Conservation (phyloP, 2,113 vertebrate genomes). For the Serranochromis macrocephalus region DNA sequence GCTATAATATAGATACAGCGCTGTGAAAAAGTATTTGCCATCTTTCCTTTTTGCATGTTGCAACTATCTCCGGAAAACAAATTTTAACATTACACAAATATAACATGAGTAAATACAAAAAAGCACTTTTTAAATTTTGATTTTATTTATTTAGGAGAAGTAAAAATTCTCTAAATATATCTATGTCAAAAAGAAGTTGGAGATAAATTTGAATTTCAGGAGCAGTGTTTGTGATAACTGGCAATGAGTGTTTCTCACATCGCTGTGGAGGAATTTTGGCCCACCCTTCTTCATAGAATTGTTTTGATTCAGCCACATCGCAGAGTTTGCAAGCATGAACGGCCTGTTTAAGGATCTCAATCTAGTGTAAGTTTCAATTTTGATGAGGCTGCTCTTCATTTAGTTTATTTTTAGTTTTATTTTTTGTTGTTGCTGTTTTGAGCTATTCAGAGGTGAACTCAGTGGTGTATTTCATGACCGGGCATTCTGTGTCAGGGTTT, state of each 20-base stretch:
- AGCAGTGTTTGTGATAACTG: background rate
- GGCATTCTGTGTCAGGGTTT: background rate
- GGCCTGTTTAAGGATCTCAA: background rate
- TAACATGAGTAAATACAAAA: background rate
- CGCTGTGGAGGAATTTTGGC: background rate
- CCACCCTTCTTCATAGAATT: background rate
- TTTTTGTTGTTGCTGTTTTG: background rate
- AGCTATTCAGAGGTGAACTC: background rate
- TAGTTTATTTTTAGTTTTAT: background rate
- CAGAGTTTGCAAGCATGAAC: background rate
- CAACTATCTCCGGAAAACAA: background rate
- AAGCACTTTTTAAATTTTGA: background rate
- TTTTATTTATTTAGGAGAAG: background rate
- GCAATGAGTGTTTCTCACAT: background rate
- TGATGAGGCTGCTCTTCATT: background rate
- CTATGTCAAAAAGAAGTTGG: background rate
- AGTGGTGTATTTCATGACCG: background rate
- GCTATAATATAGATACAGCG: background rate
- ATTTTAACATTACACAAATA: background rate
- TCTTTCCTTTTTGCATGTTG: background rate
- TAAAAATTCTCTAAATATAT: background rate
- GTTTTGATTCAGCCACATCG: background rate
- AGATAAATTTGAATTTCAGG: background rate
- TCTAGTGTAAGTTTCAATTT: background rate
- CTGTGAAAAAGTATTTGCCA: background rate